phyloP scores from a whole-genome alignment of 2,888 invertebrate genomes.

The Leucophenga maculata region DNA sequence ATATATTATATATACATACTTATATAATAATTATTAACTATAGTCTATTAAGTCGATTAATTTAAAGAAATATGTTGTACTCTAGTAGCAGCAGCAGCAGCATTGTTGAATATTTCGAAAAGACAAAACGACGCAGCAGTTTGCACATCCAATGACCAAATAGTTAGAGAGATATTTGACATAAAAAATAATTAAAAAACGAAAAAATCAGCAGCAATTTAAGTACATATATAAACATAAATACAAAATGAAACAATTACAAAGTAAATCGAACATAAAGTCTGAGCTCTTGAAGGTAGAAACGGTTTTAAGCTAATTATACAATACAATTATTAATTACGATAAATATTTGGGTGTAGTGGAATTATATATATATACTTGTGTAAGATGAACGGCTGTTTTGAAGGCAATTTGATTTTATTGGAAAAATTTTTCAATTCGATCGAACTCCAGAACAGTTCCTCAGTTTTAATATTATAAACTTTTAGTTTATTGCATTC shows the following conservation, averaged over 20 bases:
- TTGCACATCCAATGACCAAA: not conserved
- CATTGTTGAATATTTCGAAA: no score
- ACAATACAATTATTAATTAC: not conserved
- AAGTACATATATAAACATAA: constrained; percentile 17
- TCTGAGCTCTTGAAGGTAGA: constrained; percentile 45
- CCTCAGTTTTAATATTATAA: no score
- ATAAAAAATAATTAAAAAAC: no score
- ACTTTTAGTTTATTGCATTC: no score
- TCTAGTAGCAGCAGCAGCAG: no score
- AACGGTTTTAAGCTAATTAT: constrained; percentile 18
- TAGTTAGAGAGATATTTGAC: not conserved
- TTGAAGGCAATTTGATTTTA: no score
- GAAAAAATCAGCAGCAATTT: constrained; percentile 21
- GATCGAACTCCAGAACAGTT: no score
- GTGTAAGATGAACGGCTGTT: no score
- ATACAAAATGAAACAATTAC: constrained; percentile 45
- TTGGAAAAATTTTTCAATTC: no score
- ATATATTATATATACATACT: not conserved
- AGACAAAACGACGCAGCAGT: not conserved
- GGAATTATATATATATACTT: no score
- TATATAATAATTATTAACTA: not conserved
- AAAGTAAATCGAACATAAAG: constrained; percentile 64
- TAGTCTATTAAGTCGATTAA: constrained; percentile 2
- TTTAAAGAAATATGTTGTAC: no score
- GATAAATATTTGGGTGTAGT: no score